These are phyloP conservation scores for Pseudotriccus pelzelni DNA, from an alignment of 2,797 vertebrate genomes.

Conservation along the genomic window DNA sequence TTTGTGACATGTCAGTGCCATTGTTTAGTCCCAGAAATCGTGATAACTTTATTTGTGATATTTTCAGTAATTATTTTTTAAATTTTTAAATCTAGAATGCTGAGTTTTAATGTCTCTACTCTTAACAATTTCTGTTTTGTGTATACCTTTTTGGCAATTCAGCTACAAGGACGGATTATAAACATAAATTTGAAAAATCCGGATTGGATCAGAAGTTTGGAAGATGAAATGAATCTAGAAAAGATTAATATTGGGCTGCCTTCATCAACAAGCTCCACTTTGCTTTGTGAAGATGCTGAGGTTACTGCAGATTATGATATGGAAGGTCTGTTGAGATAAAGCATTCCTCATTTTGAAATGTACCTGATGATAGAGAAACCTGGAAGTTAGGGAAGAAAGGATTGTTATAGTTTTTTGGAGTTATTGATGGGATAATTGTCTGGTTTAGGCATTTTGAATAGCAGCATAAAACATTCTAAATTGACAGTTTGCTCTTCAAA, in stretches of 20 bases:
- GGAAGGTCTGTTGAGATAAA: slow-evolving; percentile 85
- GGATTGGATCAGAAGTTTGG: slow-evolving; percentile 92
- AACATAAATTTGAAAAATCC: slow-evolving; percentile 92
- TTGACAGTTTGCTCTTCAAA: background rate
- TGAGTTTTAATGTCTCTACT: background rate
- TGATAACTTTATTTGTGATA: background rate
- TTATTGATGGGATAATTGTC: background rate
- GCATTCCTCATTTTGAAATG: background rate
- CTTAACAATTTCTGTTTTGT: background rate
- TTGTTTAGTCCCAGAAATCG: background rate
- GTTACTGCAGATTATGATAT: slow-evolving; percentile 93
- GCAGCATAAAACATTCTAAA: background rate
- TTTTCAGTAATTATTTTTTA: background rate
- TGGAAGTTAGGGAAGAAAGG: background rate
- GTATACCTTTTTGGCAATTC: background rate
- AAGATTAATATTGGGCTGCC: slow-evolving; percentile 88
- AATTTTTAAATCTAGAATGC: background rate
- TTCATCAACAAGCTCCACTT: slow-evolving; percentile 91
- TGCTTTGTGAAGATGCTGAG: slow-evolving; percentile 93
- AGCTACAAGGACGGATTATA: slow-evolving; percentile 88
- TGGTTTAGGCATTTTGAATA: background rate
- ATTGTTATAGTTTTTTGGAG: background rate
- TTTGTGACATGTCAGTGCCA: background rate
- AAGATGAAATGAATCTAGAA: slow-evolving; percentile 96
- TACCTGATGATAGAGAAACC: background rate